Base-by-base conservation (phyloP, 2,113 vertebrate genomes). In the Sander vitreus region DNA sequence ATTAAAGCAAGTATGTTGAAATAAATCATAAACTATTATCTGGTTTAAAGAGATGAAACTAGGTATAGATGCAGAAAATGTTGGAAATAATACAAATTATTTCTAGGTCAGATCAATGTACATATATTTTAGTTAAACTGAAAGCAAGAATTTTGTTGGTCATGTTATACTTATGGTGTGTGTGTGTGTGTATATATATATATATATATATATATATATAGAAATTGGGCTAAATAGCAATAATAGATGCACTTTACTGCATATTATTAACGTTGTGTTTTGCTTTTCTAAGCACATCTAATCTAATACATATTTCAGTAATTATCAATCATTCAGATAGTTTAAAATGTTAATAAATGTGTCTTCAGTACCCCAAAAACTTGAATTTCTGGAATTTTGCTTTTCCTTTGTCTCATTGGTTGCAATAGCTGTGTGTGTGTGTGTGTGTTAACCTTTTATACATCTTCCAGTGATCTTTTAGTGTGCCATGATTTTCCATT, bases 391-490 rank as follows among this genome's bases (percentile, higher is more conserved):
- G 16, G 3, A 60, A 18, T 58, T 16, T 0, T 58, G 62, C 25
- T 7, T 45, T 48, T 9, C 11, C 6, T 33, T 45, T 12, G 9
- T 58, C 21, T n/a, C 1, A 48, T 19, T 43, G n/a, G 19, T 63
- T 72, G 25, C 21, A 51, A 23, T 13, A 18, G n/a, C 12, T 33
- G 13, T 43, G 15, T 19, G 6, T 25, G 33, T 43, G 14, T 81
- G 2, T 30, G 39, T 0, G 43, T 68, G 1, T 90, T 82, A 33
- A 99, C 98, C 98, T 98, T 95, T 99, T 99, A 91, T 99, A 99
- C 98, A 97, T 99, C 84, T 97, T 99, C 98, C 98, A 99, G 91
- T 99, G 98, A 76, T 99, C 98, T 91, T 97, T 99, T 60, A 99
- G 91, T 0, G 97, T 97, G 77, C 94, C 88, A 21, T 99, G 98